Conservation (phyloP, 1,140 invertebrate species). For the Acromyrmex echinatior region DNA sequence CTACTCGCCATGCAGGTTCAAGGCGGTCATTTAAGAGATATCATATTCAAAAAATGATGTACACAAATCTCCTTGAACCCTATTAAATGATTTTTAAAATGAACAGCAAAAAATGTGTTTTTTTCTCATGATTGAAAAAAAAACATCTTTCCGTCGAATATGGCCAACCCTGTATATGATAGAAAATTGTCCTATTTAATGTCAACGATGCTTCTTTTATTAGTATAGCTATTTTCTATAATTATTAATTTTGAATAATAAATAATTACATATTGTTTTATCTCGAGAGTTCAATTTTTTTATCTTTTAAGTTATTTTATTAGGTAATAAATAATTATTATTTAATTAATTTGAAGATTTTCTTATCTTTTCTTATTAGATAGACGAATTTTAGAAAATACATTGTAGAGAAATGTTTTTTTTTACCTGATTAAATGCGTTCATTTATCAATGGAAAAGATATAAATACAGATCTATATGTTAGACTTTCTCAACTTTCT, state of each 20-base stretch:
- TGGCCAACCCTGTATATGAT: neutral
- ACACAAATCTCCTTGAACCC: too few species aligned
- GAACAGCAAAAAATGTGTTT: too few species aligned
- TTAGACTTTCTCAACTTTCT: neutral
- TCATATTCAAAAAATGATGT: too few species aligned
- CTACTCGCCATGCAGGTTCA: too few species aligned
- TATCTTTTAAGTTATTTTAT: too few species aligned
- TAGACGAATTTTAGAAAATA: neutral
- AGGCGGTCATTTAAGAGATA: too few species aligned
- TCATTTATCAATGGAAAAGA: too few species aligned
- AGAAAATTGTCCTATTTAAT: neutral
- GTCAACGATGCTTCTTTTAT: neutral
- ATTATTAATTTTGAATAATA: slow-evolving; percentile 3
- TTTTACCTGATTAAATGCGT: neutral
- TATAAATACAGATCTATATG: neutral
- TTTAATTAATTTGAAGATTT: neutral
- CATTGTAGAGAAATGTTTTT: neutral
- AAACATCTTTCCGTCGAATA: too few species aligned
- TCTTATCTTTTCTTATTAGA: neutral
- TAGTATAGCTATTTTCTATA: neutral
- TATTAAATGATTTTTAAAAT: too few species aligned
- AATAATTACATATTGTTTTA: neutral
- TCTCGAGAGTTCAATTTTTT: too few species aligned
- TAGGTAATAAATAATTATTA: neutral
- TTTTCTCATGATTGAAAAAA: too few species aligned